Evolutionary conservation across 2,113 vertebrate species (phyloP), one percentile per base, ranked within the genome.

Genomic region (Bufo gargarizans): DNA sequence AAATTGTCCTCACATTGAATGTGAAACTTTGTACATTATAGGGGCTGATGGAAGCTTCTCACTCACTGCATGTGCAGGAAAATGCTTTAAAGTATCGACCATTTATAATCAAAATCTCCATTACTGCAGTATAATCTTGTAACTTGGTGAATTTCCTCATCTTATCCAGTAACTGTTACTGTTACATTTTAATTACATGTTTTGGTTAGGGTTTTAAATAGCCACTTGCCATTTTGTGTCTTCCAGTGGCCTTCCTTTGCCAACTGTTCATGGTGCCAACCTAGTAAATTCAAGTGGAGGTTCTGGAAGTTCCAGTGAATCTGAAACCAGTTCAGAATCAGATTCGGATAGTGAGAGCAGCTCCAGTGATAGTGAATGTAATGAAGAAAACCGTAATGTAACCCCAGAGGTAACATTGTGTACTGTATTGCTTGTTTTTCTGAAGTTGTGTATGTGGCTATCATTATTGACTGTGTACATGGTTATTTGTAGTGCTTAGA

Each of bases 271-370:
- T 0, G 1, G 90, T 43, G 2, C 90, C 0, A 71, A 92, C 72
- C 91, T 92, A 19, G 90, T 91, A 43, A 94, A 94, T 86, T 94
- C 93, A 92, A 97, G 95, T 0, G 97, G 96, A 0, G 96, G 94
- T 0, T 97, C 96, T 0, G 96, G 95, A 88, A 98, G 97, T 93
- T 98, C 97, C 94, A 98, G 97, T 4, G 97, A 99, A 92, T 98
- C 97, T 0, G 97, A 98, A 91, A 98, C 97, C 95, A 99, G 97
- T 93, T 99, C 97, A 0, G 97, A 98, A 92, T 98, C 97, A 0
- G 97, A 98, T 93, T 98, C 97, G 0, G 97, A 99, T 89, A 97
- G 97, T 0, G 97, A 98, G 92, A 98, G 96, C 95, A 98, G 96
- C 93, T 98, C 96, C 91, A 99, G 96, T 0, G 97, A 97, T 94